A percentile compares a stretch with the other conserved stretches of the same genome.
phyloP scores from a whole-genome alignment of 92 coral and sea anemone genomes.

The Siderastrea siderea region DNA sequence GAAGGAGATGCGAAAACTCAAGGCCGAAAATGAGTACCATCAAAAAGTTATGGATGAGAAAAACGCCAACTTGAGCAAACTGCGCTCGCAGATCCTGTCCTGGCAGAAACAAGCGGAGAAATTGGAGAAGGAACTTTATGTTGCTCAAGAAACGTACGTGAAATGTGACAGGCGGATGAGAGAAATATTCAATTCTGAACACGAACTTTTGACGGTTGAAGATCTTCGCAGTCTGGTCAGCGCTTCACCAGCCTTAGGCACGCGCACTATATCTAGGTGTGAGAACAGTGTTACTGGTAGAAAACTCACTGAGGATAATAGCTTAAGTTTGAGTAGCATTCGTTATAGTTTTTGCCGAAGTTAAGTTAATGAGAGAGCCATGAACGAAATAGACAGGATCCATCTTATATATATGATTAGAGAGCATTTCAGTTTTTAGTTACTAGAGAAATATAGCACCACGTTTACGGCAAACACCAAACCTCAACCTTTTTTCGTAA shows the following conservation, averaged over 20 bases:
- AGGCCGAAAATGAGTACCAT: slow-evolving; percentile 57
- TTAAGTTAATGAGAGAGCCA: neutral
- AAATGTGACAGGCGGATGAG: slow-evolving; percentile 39
- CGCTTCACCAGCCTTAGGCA: slow-evolving; percentile 5
- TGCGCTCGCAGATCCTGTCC: slow-evolving; percentile 65
- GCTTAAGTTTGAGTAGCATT: slow-evolving; percentile 16
- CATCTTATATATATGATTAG: no score
- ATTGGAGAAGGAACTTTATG: slow-evolving; percentile 56
- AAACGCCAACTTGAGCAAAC: slow-evolving; percentile 51
- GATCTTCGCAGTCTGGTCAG: slow-evolving; percentile 27
- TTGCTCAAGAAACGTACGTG: slow-evolving; percentile 42
- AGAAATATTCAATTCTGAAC: slow-evolving; percentile 21
- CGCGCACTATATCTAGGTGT: neutral
- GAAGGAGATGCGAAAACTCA: slow-evolving; percentile 54
- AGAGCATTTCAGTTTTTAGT: no score
- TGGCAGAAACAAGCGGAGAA: slow-evolving; percentile 69
- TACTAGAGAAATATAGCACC: no score
- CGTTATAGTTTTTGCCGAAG: neutral
- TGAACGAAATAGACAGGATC: no score
- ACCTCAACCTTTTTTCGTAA: no score
- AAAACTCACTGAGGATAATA: neutral
- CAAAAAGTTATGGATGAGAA: slow-evolving; percentile 48
- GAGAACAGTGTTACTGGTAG: neutral
- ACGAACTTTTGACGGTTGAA: slow-evolving; percentile 11
- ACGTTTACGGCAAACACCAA: no score